phyloP scores from a whole-genome alignment of 64 coral and sea anemone genomes.

The Hydrozoanthus tunicans region DNA sequence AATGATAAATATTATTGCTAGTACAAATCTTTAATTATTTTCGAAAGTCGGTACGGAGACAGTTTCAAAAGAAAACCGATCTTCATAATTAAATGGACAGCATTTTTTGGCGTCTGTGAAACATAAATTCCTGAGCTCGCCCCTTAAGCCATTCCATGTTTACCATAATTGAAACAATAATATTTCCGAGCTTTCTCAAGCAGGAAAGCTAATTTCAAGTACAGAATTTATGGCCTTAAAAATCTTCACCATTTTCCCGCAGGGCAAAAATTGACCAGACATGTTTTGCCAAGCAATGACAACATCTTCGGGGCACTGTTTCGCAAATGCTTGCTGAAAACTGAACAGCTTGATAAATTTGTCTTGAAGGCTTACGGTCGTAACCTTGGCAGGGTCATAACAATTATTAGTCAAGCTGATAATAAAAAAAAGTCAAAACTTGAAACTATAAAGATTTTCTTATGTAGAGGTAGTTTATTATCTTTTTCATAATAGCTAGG shows the following conservation, averaged over 20 bases:
- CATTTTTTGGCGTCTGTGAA: not conserved
- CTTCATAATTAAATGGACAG: not conserved
- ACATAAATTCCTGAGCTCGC: not conserved
- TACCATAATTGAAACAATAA: not conserved
- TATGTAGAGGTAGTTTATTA: too few relatives aligned
- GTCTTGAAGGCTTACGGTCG: not conserved
- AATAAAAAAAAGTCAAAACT: not conserved
- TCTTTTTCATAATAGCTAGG: too few relatives aligned
- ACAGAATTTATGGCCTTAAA: not conserved
- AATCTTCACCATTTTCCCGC: not conserved
- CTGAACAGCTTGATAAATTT: not conserved
- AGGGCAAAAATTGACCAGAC: not conserved
- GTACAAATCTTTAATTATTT: conserved; percentile 43
- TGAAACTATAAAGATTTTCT: not conserved
- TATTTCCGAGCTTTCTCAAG: not conserved
- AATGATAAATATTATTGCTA: conserved; percentile 35
- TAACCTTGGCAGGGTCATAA: not conserved
- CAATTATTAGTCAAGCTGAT: not conserved
- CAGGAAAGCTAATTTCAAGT: conserved; percentile 8
- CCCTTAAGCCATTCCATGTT: not conserved
- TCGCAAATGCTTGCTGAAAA: not conserved
- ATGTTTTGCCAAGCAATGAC: not conserved
- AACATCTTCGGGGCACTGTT: not conserved
- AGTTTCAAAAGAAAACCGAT: not conserved
- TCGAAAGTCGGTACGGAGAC: not conserved